Evolutionary conservation across 2,113 vertebrate species (phyloP).

Genomic region (Poeciliopsis retropinna): DNA sequence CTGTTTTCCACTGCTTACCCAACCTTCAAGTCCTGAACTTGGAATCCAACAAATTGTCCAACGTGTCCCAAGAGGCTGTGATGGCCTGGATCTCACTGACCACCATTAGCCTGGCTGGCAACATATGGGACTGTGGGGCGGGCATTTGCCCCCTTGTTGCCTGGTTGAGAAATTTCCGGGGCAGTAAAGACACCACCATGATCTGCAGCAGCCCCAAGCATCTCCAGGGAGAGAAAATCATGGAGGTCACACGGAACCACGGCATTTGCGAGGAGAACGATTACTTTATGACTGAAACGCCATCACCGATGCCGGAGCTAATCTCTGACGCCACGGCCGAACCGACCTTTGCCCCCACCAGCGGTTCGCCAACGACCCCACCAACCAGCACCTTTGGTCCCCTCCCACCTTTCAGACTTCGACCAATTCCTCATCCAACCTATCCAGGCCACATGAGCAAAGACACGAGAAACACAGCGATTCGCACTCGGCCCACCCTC

Average conservation of each 20-base stretch:
- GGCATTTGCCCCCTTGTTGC: conserved; percentile 94
- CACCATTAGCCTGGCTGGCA: conserved; percentile 94
- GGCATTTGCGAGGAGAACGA: conserved; percentile 88
- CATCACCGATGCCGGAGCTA: conserved; percentile 72
- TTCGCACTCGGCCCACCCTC: conserved; percentile 72
- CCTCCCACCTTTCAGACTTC: conserved; percentile 82
- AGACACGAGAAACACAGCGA: conserved; percentile 66
- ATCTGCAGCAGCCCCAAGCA: conserved; percentile 96
- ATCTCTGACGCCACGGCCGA: conserved; percentile 70
- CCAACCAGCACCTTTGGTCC: conserved; percentile 71
- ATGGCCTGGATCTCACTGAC: conserved; percentile 95
- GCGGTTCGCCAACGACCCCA: conserved; percentile 68
- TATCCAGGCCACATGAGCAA: conserved; percentile 81
- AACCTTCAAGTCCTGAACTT: conserved; percentile 96
- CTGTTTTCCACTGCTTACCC: conserved; percentile 95
- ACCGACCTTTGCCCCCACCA: conserved; percentile 84
- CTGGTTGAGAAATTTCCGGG: conserved; percentile 96
- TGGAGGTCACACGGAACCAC: conserved; percentile 90
- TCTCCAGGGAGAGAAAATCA: conserved; percentile 95
- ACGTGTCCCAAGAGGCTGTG: conserved; percentile 94
- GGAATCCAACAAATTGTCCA: conserved; percentile 98
- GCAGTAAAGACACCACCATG: conserved; percentile 96
- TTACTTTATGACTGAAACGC: conserved; percentile 74
- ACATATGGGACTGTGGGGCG: conserved; percentile 96
- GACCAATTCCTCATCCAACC: conserved; percentile 85